Conservation (phyloP, 2,797 vertebrate species). For the Sylvia borin region DNA sequence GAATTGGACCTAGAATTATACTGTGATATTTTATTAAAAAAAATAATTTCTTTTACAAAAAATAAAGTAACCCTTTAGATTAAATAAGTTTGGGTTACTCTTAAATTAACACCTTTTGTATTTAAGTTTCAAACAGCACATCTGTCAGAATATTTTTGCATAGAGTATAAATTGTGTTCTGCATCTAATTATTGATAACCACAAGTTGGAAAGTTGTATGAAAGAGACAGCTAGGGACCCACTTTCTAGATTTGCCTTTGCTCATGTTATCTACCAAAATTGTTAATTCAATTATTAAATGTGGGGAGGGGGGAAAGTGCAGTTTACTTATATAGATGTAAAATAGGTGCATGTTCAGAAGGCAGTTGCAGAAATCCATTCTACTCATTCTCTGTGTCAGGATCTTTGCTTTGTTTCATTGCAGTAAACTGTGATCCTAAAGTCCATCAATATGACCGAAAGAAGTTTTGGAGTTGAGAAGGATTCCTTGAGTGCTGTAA, state of each 20-base stretch:
- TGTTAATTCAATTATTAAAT: constrained; percentile 53
- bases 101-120: neutral
- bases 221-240: constrained; percentile 68
- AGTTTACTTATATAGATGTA: constrained; percentile 39
- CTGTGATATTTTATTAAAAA: neutral
- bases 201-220: constrained; percentile 18
- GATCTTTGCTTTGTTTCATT: constrained; percentile 96
- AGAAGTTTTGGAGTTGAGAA: constrained; percentile 85
- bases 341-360: constrained; percentile 86
- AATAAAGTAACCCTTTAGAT: constrained; percentile 21
- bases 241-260: constrained; percentile 88
- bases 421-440: constrained; percentile 95
- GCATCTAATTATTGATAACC: neutral
- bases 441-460: constrained; percentile 94
- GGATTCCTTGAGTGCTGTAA: constrained; percentile 83
- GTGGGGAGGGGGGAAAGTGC: constrained; percentile 25
- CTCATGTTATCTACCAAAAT: constrained; percentile 76
- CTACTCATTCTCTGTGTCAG: constrained; percentile 91
- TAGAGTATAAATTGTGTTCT: neutral
- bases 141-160: constrained; percentile 7
- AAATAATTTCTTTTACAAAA: neutral
- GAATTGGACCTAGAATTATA: neutral
- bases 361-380: constrained; percentile 83
- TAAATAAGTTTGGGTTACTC: constrained; percentile 33
- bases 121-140: constrained; percentile 4